phyloP scores from a whole-genome alignment of 2,888 invertebrate genomes.

The Epicampocera succincta region DNA sequence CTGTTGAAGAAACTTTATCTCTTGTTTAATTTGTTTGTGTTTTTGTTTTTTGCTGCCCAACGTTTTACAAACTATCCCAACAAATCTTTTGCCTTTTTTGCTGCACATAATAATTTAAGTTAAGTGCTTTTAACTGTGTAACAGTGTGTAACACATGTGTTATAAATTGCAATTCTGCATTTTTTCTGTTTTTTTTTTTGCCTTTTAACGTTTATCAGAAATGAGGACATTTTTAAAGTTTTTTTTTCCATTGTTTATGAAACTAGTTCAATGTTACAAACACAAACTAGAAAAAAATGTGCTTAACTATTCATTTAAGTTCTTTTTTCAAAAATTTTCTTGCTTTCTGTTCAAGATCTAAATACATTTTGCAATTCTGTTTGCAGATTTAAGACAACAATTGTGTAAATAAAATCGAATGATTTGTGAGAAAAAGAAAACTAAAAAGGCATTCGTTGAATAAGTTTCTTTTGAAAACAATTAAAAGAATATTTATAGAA shows the following conservation, averaged over 20 bases:
- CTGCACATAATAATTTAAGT: constrained; percentile 54
- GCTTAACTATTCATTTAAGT: constrained; percentile 8
- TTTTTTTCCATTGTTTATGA: constrained; percentile 9
- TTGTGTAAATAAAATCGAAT: constrained; percentile 13
- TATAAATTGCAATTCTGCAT: constrained; percentile 39
- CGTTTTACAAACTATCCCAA: constrained; percentile 19
- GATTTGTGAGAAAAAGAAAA: not conserved
- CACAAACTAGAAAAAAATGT: constrained; percentile 9
- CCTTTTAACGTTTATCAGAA: constrained; percentile 26
- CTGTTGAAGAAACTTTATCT: not conserved
- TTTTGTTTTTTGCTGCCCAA: not conserved
- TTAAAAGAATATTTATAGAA: too few relatives aligned
- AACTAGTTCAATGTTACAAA: constrained; percentile 60
- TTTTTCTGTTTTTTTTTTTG: too few relatives aligned
- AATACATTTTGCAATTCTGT: constrained; percentile 36
- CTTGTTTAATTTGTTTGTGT: too few relatives aligned
- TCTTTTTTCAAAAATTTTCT: not conserved
- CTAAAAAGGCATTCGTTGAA: too few relatives aligned
- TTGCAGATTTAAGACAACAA: not conserved
- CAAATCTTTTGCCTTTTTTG: constrained; percentile 29
- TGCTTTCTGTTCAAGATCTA: constrained; percentile 28
- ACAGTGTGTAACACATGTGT: constrained; percentile 31
- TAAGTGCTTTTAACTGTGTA: constrained; percentile 62
- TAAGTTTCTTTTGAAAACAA: too few relatives aligned
- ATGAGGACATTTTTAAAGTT: constrained; percentile 29